Percentiles rank a stretch among this genome's conserved stretches.
Conservation (phyloP, 2,113 vertebrate species). For the Balaeniceps rex region DNA sequence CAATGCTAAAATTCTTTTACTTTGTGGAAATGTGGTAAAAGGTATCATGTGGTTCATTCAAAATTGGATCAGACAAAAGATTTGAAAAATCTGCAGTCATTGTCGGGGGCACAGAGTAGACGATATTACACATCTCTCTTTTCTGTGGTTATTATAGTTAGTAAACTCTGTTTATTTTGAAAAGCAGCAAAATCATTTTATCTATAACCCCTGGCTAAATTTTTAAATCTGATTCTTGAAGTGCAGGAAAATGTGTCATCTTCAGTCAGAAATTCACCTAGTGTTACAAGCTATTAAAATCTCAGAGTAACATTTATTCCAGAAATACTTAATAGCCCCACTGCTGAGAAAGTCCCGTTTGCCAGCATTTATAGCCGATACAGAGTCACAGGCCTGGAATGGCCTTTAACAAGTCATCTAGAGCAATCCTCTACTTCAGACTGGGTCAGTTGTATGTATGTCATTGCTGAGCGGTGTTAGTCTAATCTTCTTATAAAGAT, state of each 20-base stretch:
- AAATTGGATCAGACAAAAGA: neutral
- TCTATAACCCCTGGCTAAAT: neutral
- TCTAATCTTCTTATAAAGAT: neutral
- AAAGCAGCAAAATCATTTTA: neutral
- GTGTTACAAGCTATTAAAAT: neutral
- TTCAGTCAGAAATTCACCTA: neutral
- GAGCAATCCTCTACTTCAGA: neutral
- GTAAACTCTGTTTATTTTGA: neutral
- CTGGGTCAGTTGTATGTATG: neutral
- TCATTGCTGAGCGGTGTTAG: neutral
- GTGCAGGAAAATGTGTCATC: neutral
- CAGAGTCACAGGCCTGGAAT: neutral
- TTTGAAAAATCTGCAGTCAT: neutral
- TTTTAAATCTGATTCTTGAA: neutral
- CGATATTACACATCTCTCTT: neutral
- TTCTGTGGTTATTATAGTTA: neutral
- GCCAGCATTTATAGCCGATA: neutral
- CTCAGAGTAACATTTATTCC: neutral
- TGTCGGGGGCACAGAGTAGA: neutral
- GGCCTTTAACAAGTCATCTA: neutral
- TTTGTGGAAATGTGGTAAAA: neutral
- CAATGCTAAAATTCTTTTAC: neutral
- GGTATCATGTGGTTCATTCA: neutral
- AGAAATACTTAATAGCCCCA: neutral
- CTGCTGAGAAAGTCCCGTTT: neutral